phyloP scores from a whole-genome alignment of 2,797 vertebrate species.

The Philypnodon macrostomus region DNA sequence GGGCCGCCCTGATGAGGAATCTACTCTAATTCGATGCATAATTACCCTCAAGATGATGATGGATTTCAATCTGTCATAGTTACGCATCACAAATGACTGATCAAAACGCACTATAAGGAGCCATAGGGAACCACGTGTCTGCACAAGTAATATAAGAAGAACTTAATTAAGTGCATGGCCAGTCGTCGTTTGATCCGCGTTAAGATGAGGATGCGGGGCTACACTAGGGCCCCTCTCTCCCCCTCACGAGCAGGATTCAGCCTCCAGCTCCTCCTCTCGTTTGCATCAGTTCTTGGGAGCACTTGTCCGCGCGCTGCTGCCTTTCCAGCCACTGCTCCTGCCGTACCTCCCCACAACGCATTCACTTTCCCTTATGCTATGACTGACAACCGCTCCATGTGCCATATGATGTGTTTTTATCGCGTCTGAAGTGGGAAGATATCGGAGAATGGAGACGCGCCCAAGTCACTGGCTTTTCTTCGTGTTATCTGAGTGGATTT shows the following conservation, averaged over 20 bases:
- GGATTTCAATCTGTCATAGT: slow-evolving; percentile 15
- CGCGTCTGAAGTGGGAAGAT: slow-evolving; percentile 32
- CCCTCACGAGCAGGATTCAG: slow-evolving; percentile 54
- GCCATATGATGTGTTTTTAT: slow-evolving; percentile 46
- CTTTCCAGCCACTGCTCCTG: slow-evolving; percentile 20
- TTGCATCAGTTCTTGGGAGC: slow-evolving; percentile 71
- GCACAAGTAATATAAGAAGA: slow-evolving; percentile 10
- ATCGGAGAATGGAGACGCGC: slow-evolving; percentile 69
- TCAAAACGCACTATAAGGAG: slow-evolving; percentile 27
- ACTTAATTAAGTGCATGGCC: slow-evolving; percentile 33
- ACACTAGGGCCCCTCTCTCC: slow-evolving; percentile 41
- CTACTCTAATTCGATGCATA: slow-evolving; percentile 23
- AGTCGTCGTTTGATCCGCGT: slow-evolving; percentile 19
- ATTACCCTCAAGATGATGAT: slow-evolving; percentile 25
- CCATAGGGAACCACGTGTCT: slow-evolving; percentile 1
- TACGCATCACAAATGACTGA: slow-evolving; percentile 8
- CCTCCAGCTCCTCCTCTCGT: slow-evolving; percentile 76
- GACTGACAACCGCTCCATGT: slow-evolving; percentile 36
- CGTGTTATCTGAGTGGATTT: slow-evolving; percentile 63
- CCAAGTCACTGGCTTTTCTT: slow-evolving; percentile 45
- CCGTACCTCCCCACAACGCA: slow-evolving; percentile 54
- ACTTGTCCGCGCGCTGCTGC: slow-evolving; percentile 63
- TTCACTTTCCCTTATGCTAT: slow-evolving; percentile 56
- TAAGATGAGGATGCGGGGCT: slow-evolving; percentile 51
- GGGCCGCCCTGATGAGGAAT: slow-evolving; percentile 7